Percentiles rank a stretch among this genome's conserved stretches.
These are phyloP conservation scores for Rostratula benghalensis DNA, from an alignment of 2,113 vertebrate species.

Conservation along the genomic window DNA sequence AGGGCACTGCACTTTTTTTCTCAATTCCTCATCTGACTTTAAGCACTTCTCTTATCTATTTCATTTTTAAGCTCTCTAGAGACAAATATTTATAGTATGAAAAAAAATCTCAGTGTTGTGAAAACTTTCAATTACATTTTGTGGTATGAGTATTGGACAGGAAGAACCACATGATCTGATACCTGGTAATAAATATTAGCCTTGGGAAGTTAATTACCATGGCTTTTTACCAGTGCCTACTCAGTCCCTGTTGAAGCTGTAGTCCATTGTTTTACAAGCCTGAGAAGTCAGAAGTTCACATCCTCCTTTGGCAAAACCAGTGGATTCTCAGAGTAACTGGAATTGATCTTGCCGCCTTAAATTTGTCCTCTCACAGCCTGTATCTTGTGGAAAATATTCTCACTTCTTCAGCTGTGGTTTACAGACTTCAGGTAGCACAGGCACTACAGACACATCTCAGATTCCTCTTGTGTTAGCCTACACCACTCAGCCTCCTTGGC, in stretches of 20 bases:
- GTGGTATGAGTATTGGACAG: neutral
- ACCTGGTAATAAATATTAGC: neutral
- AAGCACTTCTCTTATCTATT: neutral
- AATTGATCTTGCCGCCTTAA: neutral
- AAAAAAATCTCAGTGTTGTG: neutral
- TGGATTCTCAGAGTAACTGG: neutral
- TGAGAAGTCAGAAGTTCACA: neutral
- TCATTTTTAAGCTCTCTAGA: neutral
- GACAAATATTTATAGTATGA: neutral
- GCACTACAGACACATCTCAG: fast-evolving
- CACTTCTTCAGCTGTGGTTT: neutral
- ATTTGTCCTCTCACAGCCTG: neutral
- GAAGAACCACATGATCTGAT: neutral
- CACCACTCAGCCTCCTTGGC: neutral
- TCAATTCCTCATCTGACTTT: neutral
- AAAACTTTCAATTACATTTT: neutral
- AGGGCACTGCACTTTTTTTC: neutral
- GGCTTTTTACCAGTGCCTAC: neutral
- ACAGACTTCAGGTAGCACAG: neutral
- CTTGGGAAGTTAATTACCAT: neutral
- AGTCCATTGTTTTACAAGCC: neutral
- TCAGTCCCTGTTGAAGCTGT: neutral
- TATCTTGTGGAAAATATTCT: neutral
- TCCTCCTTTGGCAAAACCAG: neutral
- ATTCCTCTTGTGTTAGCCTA: neutral